Evolutionary conservation across 2,113 vertebrate species (phyloP).

Genomic region (Nyctereutes procyonoides): DNA sequence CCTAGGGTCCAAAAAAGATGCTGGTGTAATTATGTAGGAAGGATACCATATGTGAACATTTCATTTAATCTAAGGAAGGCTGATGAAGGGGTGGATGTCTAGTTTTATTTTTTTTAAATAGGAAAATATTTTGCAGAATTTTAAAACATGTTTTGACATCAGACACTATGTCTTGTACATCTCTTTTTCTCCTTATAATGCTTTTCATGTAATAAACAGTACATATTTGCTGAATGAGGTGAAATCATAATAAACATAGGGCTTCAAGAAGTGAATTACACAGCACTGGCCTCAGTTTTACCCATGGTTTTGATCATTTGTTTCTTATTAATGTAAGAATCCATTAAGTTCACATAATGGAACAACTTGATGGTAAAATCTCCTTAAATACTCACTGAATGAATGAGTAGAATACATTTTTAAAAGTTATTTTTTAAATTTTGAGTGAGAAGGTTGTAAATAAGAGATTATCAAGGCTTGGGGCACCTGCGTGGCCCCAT

Average conservation of each 20-base stretch:
- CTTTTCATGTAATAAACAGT: background rate
- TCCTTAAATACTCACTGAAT: conserved; percentile 6
- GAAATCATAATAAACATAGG: background rate
- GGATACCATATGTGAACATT: conserved; percentile 12
- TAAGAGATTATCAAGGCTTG: background rate
- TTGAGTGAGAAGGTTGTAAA: background rate
- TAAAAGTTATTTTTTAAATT: background rate
- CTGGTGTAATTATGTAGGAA: conserved; percentile 29
- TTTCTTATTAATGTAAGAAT: background rate
- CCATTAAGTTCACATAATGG: background rate
- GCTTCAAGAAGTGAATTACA: background rate
- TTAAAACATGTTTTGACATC: background rate
- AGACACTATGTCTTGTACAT: background rate
- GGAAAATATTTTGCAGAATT: background rate
- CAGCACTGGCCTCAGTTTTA: background rate
- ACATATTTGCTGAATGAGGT: background rate
- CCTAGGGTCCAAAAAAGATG: background rate
- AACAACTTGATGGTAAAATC: background rate
- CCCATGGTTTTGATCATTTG: background rate
- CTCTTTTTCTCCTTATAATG: background rate
- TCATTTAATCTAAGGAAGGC: background rate
- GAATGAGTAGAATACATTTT: background rate
- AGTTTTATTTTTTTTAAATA: background rate
- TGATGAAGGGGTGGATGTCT: background rate
- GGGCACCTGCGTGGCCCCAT: background rate